Evolutionary conservation across 2,113 vertebrate species (phyloP), one percentile per base, ranked within the genome.

Genomic region (Alouatta palliata): DNA sequence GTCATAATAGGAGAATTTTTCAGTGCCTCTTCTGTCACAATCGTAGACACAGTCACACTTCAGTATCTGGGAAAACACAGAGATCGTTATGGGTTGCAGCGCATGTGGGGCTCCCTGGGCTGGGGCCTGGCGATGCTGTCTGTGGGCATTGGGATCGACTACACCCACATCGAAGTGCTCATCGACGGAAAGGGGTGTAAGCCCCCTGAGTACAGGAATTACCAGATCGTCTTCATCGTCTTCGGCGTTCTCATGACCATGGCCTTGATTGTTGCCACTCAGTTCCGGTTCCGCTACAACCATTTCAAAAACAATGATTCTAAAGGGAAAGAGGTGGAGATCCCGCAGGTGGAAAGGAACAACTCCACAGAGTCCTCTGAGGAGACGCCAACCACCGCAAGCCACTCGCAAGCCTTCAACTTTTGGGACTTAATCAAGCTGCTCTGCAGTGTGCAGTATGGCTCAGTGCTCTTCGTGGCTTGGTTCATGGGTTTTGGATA

Each of bases 401-500:
- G 94, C 83, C 98, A 98, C 66, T 98, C 96, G 0, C 98, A 98
- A 73, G 96, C 98, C 35, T 99, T 99, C 98, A 98, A 97, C 97
- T 99, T 99, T 95, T 99, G 98, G 98, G 99, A 99, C 97, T 97
- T 99, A 16, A 98, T 99, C 92, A 98, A 98, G 92, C 98, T 99
- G 35, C 98, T 99, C 0, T 99, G 99, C 97, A 99, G 99, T 1
- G 99, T 99, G 97, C 99, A 99, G 85, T 99, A 99, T 0, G 98
- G 99, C 97, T 99, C 99, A 0, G 99, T 99, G 88, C 98, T 99
- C 32, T 99, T 99, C 0, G 99, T 99, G 66, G 99, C 99, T 3
- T 99, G 99, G 99, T 99, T 99, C 98, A 99, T 99, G 99, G 99
- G 99, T 1, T 99, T 99, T 84, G 99, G 99, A 4, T 99, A 99